phyloP scores from a whole-genome alignment of 2,888 invertebrate genomes.

The Macaria liturata region DNA sequence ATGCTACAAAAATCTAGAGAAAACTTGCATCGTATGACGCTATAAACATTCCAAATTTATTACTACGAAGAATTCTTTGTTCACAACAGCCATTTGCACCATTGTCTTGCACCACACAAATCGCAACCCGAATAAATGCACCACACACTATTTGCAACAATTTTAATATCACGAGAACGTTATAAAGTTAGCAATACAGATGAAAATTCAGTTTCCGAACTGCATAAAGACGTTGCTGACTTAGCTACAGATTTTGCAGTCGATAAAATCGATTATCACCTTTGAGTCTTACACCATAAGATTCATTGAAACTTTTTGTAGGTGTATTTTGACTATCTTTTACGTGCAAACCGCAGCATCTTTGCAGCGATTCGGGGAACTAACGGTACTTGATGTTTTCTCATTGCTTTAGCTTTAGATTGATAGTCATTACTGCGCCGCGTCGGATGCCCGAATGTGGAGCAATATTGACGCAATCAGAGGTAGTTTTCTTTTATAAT shows the following conservation, averaged over 20 bases:
- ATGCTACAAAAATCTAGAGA: conserved; percentile 7
- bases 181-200: conserved; percentile 19
- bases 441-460: conserved; percentile 6
- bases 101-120: conserved; percentile 52
- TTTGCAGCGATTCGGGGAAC: conserved; percentile 57
- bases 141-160: conserved; percentile 4
- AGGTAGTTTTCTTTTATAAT: too few relatives aligned
- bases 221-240: conserved; percentile 3
- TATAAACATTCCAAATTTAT: conserved; percentile 32
- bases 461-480: conserved; percentile 4
- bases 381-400: conserved; percentile 70
- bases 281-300: conserved; percentile 26
- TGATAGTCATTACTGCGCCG: conserved; percentile 26
- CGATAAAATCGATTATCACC: conserved; percentile 19
- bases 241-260: background rate
- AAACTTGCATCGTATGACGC: conserved; percentile 15
- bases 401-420: conserved; percentile 29
- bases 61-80: conserved; percentile 33
- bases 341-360: conserved; percentile 54
- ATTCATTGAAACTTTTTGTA: conserved; percentile 5
- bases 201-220: conserved; percentile 10
- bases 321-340: conserved; percentile 12
- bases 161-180: conserved; percentile 18
- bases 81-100: conserved; percentile 42
- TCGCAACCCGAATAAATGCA: conserved; percentile 46